Conservation (phyloP, 2,888 invertebrate genomes). For the Drosophila borealis region DNA sequence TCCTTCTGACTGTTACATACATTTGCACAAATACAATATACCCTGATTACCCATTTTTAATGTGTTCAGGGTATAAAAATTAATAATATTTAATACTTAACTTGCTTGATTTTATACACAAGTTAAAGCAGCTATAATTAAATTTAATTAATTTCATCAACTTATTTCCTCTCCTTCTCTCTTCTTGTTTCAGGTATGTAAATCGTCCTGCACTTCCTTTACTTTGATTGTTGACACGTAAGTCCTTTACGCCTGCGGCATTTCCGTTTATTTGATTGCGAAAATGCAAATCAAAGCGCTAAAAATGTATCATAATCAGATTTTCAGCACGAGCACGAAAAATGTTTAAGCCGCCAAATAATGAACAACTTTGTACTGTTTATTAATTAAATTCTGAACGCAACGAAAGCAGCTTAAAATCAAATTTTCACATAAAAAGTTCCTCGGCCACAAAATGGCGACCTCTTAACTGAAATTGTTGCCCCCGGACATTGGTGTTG, state of each 20-base stretch:
- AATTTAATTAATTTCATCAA: conserved; percentile 3
- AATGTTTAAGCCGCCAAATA: conserved; percentile 40
- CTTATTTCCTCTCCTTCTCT: conserved; percentile 1
- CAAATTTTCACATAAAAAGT: conserved; percentile 37
- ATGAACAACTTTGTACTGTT: conserved; percentile 46
- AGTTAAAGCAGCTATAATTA: neutral
- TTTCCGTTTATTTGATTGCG: conserved; percentile 36
- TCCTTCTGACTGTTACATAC: too few relatives aligned
- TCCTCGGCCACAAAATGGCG: conserved; percentile 45
- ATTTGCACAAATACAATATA: too few relatives aligned
- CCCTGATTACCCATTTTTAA: too few relatives aligned
- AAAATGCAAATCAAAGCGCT: conserved; percentile 42
- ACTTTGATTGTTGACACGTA: conserved; percentile 52
- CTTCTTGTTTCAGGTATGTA: conserved; percentile 65
- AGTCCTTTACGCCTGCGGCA: conserved; percentile 53
- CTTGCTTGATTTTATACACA: neutral
- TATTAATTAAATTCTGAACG: conserved; percentile 69
- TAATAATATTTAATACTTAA: too few relatives aligned
- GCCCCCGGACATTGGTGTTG: conserved; percentile 49
- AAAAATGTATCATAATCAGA: conserved; percentile 55
- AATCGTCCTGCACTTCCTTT: conserved; percentile 14
- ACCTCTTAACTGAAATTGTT: conserved; percentile 63
- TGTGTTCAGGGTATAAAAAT: too few relatives aligned
- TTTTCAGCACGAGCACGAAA: conserved; percentile 50
- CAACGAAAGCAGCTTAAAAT: conserved; percentile 70